Evolutionary conservation across 2,888 invertebrate genomes (phyloP).

Genomic region (Morpho deidamia): DNA sequence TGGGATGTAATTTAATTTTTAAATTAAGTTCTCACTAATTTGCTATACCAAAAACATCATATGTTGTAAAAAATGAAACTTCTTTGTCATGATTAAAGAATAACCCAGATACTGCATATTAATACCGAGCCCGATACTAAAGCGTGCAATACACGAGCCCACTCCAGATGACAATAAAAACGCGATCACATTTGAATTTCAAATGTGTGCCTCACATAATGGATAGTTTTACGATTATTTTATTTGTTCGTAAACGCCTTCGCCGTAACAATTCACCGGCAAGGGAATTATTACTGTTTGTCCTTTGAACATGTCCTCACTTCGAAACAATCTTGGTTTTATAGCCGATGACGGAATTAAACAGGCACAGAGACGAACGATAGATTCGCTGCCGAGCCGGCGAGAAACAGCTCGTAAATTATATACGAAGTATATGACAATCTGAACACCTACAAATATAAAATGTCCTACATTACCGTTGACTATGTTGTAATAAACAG

Average conservation of each 20-base stretch:
- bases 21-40: no score
- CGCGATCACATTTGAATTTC: constrained; percentile 26
- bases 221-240: constrained; percentile 21
- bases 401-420: no score
- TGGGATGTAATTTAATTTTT: no score
- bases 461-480: no score
- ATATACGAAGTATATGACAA: no score
- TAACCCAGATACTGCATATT: constrained; percentile 14
- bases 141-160: constrained; percentile 3
- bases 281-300: neutral
- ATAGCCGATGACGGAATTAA: neutral
- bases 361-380: neutral
- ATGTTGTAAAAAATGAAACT: no score
- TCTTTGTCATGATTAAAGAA: no score
- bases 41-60: no score
- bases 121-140: constrained; percentile 9
- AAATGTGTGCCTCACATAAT: constrained; percentile 18
- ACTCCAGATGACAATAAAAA: constrained; percentile 23
- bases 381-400: no score
- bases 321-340: neutral
- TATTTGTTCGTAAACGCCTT: constrained; percentile 19
- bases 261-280: neutral
- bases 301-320: neutral
- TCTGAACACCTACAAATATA: no score
- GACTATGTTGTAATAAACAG: no score